A percentile compares a stretch with the other conserved stretches of the same genome.
These are phyloP conservation scores for Zaprionus ornatus DNA, from an alignment of 1,140 invertebrate species.

Conservation along the genomic window DNA sequence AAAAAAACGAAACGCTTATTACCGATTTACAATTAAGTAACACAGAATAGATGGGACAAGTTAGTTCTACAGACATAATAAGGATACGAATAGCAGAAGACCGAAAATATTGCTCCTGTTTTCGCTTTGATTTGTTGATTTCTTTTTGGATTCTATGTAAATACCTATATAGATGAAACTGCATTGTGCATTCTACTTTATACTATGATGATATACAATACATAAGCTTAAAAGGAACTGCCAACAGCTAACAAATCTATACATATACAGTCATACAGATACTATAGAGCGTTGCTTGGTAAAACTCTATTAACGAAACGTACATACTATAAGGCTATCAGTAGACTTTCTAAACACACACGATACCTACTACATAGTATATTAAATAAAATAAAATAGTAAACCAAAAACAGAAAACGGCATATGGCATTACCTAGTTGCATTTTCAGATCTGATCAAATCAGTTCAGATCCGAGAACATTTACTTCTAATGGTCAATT, in stretches of 20 bases:
- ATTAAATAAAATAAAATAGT: conserved; percentile 3
- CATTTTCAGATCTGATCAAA: not conserved
- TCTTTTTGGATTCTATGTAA: conserved; percentile 24
- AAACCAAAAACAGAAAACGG: conserved; percentile 18
- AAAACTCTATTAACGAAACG: conserved; percentile 22
- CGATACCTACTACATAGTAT: conserved; percentile 36
- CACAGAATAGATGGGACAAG: conserved; percentile 59
- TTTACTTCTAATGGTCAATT: conserved; percentile 58
- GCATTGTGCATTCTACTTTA: conserved; percentile 39
- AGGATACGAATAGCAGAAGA: conserved; percentile 20
- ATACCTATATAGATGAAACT: conserved; percentile 22
- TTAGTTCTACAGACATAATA: conserved; percentile 48
- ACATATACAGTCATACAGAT: conserved; percentile 3
- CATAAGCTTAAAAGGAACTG: conserved; percentile 39
- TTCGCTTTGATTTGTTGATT: conserved; percentile 27
- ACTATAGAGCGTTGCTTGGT: conserved; percentile 25
- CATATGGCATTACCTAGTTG: not conserved
- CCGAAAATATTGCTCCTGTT: conserved; percentile 31
- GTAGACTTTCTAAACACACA: conserved; percentile 39
- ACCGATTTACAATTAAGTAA: conserved; percentile 69
- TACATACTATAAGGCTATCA: conserved; percentile 28
- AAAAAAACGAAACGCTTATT: conserved; percentile 77
- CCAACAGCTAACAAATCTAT: conserved; percentile 38
- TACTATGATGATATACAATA: conserved; percentile 6
- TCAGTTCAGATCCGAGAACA: not conserved